Conservation (phyloP, 2,113 vertebrate species). For the Cygnus atratus region DNA sequence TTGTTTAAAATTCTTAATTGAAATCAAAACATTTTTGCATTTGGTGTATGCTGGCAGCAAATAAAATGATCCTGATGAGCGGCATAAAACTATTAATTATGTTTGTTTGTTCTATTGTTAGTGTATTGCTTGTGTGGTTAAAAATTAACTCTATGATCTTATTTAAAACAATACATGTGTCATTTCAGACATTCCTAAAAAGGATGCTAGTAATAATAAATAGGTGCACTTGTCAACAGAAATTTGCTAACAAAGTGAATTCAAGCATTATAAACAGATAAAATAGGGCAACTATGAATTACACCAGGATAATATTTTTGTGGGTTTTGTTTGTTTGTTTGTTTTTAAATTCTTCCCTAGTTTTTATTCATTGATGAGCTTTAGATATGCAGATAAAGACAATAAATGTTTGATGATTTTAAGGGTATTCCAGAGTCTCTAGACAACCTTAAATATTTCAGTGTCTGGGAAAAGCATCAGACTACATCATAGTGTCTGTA, state of each 20-base stretch:
- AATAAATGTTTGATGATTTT: slow-evolving; percentile 27
- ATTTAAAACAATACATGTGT: slow-evolving; percentile 70
- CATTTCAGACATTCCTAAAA: slow-evolving; percentile 58
- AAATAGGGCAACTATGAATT: slow-evolving; percentile 46
- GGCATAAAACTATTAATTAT: slow-evolving; percentile 70
- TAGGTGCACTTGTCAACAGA: slow-evolving; percentile 47
- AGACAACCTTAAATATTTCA: slow-evolving; percentile 43
- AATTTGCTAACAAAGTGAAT: slow-evolving; percentile 53
- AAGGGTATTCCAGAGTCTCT: not conserved
- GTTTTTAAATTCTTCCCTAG: not conserved
- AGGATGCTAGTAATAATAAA: slow-evolving; percentile 61
- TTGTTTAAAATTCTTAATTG: slow-evolving; percentile 19
- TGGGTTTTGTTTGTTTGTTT: not conserved
- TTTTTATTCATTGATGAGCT: slow-evolving; percentile 51
- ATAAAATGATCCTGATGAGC: slow-evolving; percentile 50
- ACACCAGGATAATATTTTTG: not conserved
- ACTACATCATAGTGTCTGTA: not conserved
- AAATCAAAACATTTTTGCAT: slow-evolving; percentile 58
- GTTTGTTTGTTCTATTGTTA: slow-evolving; percentile 59
- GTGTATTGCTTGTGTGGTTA: slow-evolving; percentile 45
- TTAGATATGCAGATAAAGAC: slow-evolving; percentile 30
- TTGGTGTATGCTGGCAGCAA: slow-evolving; percentile 48
- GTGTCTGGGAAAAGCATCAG: slow-evolving; percentile 8
- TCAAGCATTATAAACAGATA: slow-evolving; percentile 39
- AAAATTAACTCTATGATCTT: slow-evolving; percentile 71